phyloP scores from a whole-genome alignment of 1,140 invertebrate species.

The Venustaconcha ellipsiformis region DNA sequence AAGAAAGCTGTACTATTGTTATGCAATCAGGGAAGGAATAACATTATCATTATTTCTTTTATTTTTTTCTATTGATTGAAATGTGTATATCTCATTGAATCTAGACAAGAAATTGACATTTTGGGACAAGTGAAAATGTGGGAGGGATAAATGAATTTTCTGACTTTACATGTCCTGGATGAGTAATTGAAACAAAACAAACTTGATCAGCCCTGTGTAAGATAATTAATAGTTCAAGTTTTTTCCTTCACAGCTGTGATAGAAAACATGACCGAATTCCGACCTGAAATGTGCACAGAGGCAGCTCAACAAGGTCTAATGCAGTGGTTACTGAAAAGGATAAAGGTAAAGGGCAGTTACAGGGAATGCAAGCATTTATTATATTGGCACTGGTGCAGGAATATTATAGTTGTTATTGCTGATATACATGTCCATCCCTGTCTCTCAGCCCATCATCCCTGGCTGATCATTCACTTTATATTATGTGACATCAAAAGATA shows the following conservation, averaged over 20 bases:
- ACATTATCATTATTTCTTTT: not conserved
- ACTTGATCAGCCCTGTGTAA: no score
- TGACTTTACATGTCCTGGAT: no score
- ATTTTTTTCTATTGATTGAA: not conserved
- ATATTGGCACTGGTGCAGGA: not conserved
- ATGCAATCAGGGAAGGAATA: no score
- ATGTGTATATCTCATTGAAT: not conserved
- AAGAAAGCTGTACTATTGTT: no score
- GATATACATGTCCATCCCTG: not conserved
- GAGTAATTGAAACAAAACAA: no score
- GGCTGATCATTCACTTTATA: not conserved
- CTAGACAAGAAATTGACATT: not conserved
- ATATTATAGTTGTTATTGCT: not conserved
- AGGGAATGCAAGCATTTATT: not conserved
- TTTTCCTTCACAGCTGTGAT: conserved; percentile 65
- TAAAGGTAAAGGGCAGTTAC: conserved; percentile 61
- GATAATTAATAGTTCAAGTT: no score
- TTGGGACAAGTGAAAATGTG: not conserved
- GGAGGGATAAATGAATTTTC: no score
- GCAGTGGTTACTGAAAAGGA: conserved; percentile 91
- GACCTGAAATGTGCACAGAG: conserved; percentile 84
- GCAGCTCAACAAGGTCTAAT: conserved; percentile 88
- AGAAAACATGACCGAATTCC: conserved; percentile 80
- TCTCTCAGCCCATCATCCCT: not conserved
- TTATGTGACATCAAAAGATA: no score